A percentile compares a stretch with the other conserved stretches of the same genome.
phyloP scores from a whole-genome alignment of 1,140 invertebrate species.

The Drosophila cardini region DNA sequence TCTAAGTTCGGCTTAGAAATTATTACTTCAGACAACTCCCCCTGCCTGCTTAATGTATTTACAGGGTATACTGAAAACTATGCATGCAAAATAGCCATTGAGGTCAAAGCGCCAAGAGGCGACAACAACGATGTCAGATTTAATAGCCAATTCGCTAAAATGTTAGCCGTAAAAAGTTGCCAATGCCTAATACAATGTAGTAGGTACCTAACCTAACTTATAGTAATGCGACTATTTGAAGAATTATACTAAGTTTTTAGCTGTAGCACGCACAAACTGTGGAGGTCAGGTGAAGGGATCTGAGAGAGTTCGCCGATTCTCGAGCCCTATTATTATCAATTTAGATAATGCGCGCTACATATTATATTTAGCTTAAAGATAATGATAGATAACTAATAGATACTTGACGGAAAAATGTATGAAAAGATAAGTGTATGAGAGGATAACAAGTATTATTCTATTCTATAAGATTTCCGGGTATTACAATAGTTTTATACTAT shows the following conservation, averaged over 20 bases:
- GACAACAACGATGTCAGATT: conserved; percentile 22
- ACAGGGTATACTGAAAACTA: conserved; percentile 25
- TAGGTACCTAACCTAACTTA: not conserved
- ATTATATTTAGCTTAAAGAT: conserved; percentile 3
- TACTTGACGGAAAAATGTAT: not conserved
- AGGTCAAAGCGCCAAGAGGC: conserved; percentile 42
- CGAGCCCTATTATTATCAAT: not conserved
- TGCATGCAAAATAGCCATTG: conserved; percentile 42
- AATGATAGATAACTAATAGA: not conserved
- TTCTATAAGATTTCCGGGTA: not conserved
- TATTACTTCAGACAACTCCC: too few relatives aligned
- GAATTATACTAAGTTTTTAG: too few relatives aligned
- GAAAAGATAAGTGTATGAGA: too few relatives aligned
- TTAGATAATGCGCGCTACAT: conserved; percentile 1
- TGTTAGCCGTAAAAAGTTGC: conserved; percentile 32
- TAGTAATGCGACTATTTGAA: not conserved
- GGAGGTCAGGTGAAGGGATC: conserved; percentile 6
- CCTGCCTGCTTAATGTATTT: not conserved
- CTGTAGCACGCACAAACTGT: too few relatives aligned
- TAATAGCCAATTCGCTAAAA: conserved; percentile 28
- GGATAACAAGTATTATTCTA: not conserved
- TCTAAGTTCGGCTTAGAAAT: too few relatives aligned
- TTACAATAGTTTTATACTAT: not conserved
- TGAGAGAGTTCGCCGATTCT: not conserved
- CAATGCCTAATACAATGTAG: conserved; percentile 17